Evolutionary conservation across 2,113 vertebrate genomes (phyloP).

Genomic region (Colinus virginianus): DNA sequence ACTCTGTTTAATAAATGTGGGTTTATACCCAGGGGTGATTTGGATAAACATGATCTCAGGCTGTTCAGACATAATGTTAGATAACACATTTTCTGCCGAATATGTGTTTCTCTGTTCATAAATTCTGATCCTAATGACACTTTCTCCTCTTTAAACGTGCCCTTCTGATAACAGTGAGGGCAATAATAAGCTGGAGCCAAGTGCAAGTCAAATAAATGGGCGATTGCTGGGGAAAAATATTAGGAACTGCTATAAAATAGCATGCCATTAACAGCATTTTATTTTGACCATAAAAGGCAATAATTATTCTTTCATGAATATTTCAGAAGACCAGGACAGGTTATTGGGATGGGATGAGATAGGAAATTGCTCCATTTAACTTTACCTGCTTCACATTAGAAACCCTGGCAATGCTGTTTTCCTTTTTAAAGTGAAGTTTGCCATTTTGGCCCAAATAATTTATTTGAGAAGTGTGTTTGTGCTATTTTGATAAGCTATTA

Average conservation of each 20-base stretch:
- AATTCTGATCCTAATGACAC: neutral
- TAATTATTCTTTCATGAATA: conserved; percentile 50
- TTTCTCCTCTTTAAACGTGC: neutral
- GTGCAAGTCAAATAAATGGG: conserved; percentile 60
- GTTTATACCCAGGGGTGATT: neutral
- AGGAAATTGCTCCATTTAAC: conserved; percentile 36
- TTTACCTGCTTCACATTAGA: conserved; percentile 44
- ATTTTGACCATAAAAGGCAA: conserved; percentile 40
- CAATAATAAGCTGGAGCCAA: conserved; percentile 38
- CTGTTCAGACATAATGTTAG: neutral
- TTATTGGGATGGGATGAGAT: conserved; percentile 31
- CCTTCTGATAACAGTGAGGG: neutral
- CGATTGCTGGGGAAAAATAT: conserved; percentile 39
- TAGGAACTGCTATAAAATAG: conserved; percentile 53
- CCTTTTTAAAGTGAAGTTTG: conserved; percentile 6
- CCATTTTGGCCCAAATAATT: conserved; percentile 21
- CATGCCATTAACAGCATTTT: conserved; percentile 37
- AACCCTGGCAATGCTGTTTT: neutral
- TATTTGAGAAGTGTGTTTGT: neutral
- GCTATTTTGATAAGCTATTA: neutral
- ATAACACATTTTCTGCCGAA: neutral
- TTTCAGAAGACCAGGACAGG: conserved; percentile 33
- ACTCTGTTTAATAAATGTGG: conserved; percentile 4
- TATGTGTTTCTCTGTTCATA: neutral
- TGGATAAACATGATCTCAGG: neutral